A percentile compares a stretch with the other conserved stretches of the same genome.
phyloP scores from a whole-genome alignment of 2,888 invertebrate genomes.

The Craniophora ligustri region DNA sequence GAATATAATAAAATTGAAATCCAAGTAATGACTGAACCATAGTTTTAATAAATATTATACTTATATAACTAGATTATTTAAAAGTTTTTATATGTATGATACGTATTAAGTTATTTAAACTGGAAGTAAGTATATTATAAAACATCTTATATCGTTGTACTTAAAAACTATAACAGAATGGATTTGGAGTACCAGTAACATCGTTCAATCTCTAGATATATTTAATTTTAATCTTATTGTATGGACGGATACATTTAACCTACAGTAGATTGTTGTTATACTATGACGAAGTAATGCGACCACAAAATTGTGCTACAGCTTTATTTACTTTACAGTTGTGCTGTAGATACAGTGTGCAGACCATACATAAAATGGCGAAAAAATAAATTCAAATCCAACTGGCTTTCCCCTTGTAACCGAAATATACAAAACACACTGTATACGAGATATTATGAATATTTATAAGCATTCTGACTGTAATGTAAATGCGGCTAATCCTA shows the following conservation, averaged over 20 bases:
- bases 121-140: conserved; percentile 22
- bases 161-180: conserved; percentile 48
- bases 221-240: conserved; percentile 29
- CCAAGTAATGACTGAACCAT: conserved; percentile 10
- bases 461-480: conserved; percentile 44
- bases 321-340: conserved; percentile 41
- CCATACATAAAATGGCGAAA: conserved; percentile 8
- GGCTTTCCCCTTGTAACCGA: neutral
- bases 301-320: conserved; percentile 49
- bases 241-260: conserved; percentile 63
- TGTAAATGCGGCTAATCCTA: conserved; percentile 37
- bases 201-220: conserved; percentile 33
- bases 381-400: conserved; percentile 15
- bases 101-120: conserved; percentile 34
- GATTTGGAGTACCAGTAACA: conserved; percentile 53
- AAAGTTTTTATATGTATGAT: conserved; percentile 26
- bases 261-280: conserved; percentile 21
- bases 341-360: conserved; percentile 34
- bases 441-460: conserved; percentile 22
- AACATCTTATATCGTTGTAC: conserved; percentile 52
- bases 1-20: conserved; percentile 15
- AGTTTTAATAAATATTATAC: conserved; percentile 38
- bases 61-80: conserved; percentile 18
- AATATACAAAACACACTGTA: conserved; percentile 20
- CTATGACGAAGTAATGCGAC: conserved; percentile 11